phyloP scores from a whole-genome alignment of 1,140 invertebrate genomes.

The Drosophila burlai region DNA sequence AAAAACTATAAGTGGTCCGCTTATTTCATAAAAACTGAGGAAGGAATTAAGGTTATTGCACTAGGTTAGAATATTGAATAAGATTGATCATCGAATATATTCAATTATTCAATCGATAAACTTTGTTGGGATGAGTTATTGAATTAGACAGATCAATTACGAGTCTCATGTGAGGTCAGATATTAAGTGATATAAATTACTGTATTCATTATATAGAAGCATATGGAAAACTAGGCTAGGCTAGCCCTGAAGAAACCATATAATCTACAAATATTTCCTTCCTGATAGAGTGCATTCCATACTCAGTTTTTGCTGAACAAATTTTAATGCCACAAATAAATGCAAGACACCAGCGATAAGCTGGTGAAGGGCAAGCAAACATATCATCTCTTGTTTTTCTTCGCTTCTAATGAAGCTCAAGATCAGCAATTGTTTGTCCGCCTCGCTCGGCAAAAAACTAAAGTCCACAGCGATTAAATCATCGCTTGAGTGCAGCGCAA shows the following conservation, averaged over 20 bases:
- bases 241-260: neutral
- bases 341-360: slow-evolving; percentile 15
- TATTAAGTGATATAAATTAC: slow-evolving; percentile 27
- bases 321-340: slow-evolving; percentile 1
- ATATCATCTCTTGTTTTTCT: slow-evolving; percentile 23
- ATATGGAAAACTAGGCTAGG: neutral
- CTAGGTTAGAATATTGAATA: neutral
- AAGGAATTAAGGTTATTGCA: neutral
- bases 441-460: slow-evolving; percentile 8
- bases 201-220: neutral
- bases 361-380: slow-evolving; percentile 44
- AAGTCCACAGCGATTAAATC: slow-evolving; percentile 56
- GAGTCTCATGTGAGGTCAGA: slow-evolving; percentile 25
- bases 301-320: slow-evolving; percentile 4
- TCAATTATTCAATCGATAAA: slow-evolving; percentile 1
- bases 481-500: slow-evolving; percentile 34
- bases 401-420: slow-evolving; percentile 34
- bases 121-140: slow-evolving; percentile 12
- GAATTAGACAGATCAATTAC: slow-evolving; percentile 26
- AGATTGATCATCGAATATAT: slow-evolving; percentile 10
- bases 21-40: neutral
- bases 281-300: slow-evolving; percentile 4
- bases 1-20: neutral
- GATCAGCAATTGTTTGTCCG: slow-evolving; percentile 33
- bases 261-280: slow-evolving; percentile 9